Evolutionary conservation across 2,797 vertebrate species (phyloP), one percentile per base, ranked within the genome.

Genomic region (Gastrophryne carolinensis): DNA sequence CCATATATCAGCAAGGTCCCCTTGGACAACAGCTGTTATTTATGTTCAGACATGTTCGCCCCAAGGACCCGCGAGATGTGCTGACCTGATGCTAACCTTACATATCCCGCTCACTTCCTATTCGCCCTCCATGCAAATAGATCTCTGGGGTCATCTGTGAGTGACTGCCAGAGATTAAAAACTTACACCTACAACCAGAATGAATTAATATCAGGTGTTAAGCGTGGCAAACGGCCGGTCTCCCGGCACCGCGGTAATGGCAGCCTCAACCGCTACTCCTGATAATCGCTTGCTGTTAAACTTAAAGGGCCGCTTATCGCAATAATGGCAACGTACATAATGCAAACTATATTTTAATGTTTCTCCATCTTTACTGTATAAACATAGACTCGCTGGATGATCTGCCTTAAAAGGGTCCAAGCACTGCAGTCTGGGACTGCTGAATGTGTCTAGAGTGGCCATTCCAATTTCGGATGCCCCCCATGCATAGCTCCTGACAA

Each of bases 71-170:
- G 52, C 34, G 5, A 52, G 56, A 69, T 54, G 56, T 4, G 24
- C 57, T 76, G 66, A 77, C 74, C 74, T 70, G 11, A 54, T 56
- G 15, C 44, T 64, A 47, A 71, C 74, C 74, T 71, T 52, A 13
- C 49, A 70, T 56, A 68, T 41, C 26, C 60, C 35, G 13, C 37
- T 29, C 34, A 52, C 49, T 69, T 62, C 73, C 65, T 44, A 62
- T 62, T 70, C 65, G 50, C 41, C 19, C 44, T 34, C 65, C 73
- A 76, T 76, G 73, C 56, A 76, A 70, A 69, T 76, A 68, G 57
- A 53, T 44, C 73, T 76, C 73, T 15, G 24, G 65, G 73, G 65
- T 53, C 52, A 75, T 24, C 54, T 61, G 30, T 37, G 64, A 68
- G 30, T 61, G 64, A 60, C 73, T 26, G 64, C 29, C 34, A 68